These are phyloP conservation scores for Brachyptera risi DNA, from an alignment of 2,888 invertebrate genomes.

Conservation along the genomic window DNA sequence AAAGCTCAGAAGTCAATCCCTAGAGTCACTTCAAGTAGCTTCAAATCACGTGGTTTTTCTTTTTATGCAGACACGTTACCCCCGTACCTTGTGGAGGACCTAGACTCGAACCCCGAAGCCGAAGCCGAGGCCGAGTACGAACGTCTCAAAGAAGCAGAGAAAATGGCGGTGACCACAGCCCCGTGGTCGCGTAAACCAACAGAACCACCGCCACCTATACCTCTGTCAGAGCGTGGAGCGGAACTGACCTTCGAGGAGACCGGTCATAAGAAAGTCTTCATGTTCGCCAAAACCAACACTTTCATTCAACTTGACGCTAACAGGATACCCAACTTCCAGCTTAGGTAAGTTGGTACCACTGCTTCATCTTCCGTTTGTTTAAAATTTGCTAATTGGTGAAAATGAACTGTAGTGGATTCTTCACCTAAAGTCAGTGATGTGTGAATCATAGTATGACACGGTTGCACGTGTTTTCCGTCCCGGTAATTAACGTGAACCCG, in stretches of 20 bases:
- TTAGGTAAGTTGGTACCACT: conserved; percentile 60
- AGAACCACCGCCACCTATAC: conserved; percentile 56
- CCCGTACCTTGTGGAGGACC: conserved; percentile 43
- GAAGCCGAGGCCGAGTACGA: conserved; percentile 16
- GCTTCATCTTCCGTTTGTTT: no score
- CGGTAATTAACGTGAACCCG: no score
- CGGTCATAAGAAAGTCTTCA: conserved; percentile 80
- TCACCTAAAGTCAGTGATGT: no score
- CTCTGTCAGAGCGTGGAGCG: conserved; percentile 69
- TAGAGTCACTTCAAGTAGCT: no score
- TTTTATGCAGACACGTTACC: no score
- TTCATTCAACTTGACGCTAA: conserved; percentile 89
- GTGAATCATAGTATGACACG: no score
- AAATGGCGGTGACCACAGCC: conserved; percentile 3
- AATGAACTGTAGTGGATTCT: no score
- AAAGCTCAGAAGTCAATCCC: no score
- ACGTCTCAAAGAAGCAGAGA: not conserved
- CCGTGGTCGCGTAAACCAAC: not conserved
- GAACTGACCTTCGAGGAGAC: conserved; percentile 82
- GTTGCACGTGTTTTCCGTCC: no score
- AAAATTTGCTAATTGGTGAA: no score
- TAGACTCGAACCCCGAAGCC: conserved; percentile 35
- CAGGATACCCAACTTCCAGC: conserved; percentile 83
- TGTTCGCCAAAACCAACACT: conserved; percentile 87
- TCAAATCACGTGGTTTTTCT: no score